These are phyloP conservation scores for Neoarius graeffei DNA, from an alignment of 2,113 vertebrate genomes.

Conservation along the genomic window DNA sequence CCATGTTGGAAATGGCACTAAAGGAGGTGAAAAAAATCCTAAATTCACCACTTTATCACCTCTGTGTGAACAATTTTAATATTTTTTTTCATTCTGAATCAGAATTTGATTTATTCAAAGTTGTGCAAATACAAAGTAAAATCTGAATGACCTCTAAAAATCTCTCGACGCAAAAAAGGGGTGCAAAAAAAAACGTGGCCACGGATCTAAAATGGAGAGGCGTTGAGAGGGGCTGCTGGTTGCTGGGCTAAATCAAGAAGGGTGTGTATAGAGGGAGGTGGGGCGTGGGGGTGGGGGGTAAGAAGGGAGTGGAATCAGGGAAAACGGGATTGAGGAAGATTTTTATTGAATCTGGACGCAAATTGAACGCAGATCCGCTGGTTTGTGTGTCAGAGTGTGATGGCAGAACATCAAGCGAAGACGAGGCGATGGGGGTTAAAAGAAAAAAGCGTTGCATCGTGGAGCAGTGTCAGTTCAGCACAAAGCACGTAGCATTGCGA, in stretches of 20 bases:
- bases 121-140: background rate
- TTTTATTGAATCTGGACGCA: constrained; percentile 33
- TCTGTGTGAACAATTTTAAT: background rate
- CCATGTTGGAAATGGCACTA: constrained; percentile 77
- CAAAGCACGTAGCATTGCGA: constrained; percentile 55
- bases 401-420: constrained; percentile 63
- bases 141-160: constrained; percentile 52
- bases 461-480: constrained; percentile 61
- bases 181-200: constrained; percentile 29
- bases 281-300: constrained; percentile 51
- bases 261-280: constrained; percentile 60
- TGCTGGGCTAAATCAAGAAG: constrained; percentile 66
- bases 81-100: constrained; percentile 34
- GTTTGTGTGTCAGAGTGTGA: constrained; percentile 28
- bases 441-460: constrained; percentile 50
- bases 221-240: constrained; percentile 51
- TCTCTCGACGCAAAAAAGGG: constrained; percentile 41
- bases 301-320: constrained; percentile 55
- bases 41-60: constrained; percentile 57
- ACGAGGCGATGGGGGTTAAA: constrained; percentile 55
- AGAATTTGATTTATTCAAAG: background rate
- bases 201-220: constrained; percentile 52
- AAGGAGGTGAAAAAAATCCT: constrained; percentile 62
- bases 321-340: constrained; percentile 62
- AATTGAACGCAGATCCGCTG: constrained; percentile 54